Percentiles rank a stretch among this genome's conserved stretches.
These are phyloP conservation scores for Armadillidium nasatum DNA, from an alignment of 1,140 invertebrate species.

Conservation along the genomic window DNA sequence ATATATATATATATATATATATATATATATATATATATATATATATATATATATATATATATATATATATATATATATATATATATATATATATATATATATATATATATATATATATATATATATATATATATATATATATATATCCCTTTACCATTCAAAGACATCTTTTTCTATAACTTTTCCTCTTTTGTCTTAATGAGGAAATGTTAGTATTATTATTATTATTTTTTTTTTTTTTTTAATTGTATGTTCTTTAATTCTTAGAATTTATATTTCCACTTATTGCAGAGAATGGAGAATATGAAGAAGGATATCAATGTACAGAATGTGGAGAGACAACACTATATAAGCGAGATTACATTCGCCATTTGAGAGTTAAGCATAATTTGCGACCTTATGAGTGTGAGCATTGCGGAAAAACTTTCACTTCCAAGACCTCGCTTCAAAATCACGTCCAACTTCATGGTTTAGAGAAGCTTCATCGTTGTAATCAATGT, in stretches of 20 bases:
- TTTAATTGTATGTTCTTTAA: neutral
- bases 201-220: too few species aligned
- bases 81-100: too few species aligned
- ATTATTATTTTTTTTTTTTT: too few species aligned
- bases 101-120: too few species aligned
- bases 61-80: too few species aligned
- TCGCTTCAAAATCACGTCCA: conserved; percentile 59
- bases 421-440: conserved; percentile 64
- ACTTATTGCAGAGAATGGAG: conserved; percentile 19
- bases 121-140: too few species aligned
- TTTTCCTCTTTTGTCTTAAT: too few species aligned
- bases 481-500: conserved; percentile 37
- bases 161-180: too few species aligned
- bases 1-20: too few species aligned
- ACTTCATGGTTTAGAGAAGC: conserved; percentile 46
- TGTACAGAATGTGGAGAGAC: conserved; percentile 42
- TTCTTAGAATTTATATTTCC: neutral
- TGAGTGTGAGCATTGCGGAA: conserved; percentile 61
- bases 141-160: too few species aligned
- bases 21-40: too few species aligned
- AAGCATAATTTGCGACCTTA: conserved; percentile 50
- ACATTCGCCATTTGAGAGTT: conserved; percentile 36
- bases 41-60: too few species aligned
- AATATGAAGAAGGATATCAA: conserved; percentile 29
- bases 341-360: conserved; percentile 39